Percentiles rank a stretch among this genome's conserved stretches.
Evolutionary conservation across 1,140 invertebrate genomes (phyloP).

Genomic region (Rhysida immarginata): DNA sequence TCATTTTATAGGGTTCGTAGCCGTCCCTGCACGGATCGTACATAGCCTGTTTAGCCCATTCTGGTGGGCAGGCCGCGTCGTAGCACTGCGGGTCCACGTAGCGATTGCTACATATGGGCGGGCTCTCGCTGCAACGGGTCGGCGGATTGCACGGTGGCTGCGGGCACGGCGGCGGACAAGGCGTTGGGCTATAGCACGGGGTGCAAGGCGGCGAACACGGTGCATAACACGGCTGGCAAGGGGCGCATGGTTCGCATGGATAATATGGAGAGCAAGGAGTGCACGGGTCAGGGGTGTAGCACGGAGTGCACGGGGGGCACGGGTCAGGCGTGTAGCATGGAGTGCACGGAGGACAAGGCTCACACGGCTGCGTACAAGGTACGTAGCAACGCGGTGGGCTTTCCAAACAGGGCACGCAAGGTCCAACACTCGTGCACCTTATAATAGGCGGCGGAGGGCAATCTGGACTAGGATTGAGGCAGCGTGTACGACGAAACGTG

Average conservation of each 20-base stretch:
- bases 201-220: not conserved
- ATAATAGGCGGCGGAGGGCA: not conserved
- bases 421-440: not conserved
- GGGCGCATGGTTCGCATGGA: not conserved
- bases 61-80: too few species aligned
- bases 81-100: too few species aligned
- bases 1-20: too few species aligned
- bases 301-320: not conserved
- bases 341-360: not conserved
- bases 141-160: too few species aligned
- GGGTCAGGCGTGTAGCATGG: not conserved
- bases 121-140: too few species aligned
- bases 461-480: not conserved
- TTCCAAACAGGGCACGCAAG: not conserved
- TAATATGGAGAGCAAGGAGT: too few species aligned
- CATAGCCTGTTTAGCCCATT: too few species aligned
- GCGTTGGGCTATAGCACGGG: not conserved
- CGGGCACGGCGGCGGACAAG: not conserved
- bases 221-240: not conserved
- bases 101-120: too few species aligned
- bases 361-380: too few species aligned
- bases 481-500: not conserved
- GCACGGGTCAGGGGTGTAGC: not conserved
- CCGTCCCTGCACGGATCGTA: too few species aligned
- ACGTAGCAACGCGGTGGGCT: too few species aligned